A percentile compares a stretch with the other conserved stretches of the same genome.
phyloP scores from a whole-genome alignment of 2,888 invertebrate species.

The Plebejus melissa region DNA sequence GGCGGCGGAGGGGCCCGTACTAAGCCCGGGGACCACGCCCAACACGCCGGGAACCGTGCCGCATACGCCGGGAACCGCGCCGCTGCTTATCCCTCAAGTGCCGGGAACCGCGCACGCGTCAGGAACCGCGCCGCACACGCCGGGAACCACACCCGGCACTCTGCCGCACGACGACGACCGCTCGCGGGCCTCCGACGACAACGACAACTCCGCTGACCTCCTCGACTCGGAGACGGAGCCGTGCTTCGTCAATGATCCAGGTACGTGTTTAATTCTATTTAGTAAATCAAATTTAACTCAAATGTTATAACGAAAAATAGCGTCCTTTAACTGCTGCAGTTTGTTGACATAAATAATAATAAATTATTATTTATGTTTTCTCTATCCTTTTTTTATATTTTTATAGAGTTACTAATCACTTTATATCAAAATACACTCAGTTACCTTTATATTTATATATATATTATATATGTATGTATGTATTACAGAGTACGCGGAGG shows the following conservation, averaged over 20 bases:
- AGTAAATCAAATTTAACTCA: too few relatives aligned
- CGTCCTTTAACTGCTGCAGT: too few relatives aligned
- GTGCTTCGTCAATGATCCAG: conserved; percentile 89
- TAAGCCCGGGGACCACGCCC: conserved; percentile 39
- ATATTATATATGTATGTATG: conserved; percentile 5
- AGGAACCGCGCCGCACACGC: conserved; percentile 36
- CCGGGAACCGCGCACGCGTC: conserved; percentile 39
- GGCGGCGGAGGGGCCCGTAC: conserved; percentile 35
- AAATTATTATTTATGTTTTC: too few relatives aligned
- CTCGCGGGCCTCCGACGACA: conserved; percentile 70
- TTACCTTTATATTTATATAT: too few relatives aligned
- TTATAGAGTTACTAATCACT: too few relatives aligned
- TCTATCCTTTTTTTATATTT: too few relatives aligned
- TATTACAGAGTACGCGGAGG: conserved; percentile 60
- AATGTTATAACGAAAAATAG: too few relatives aligned
- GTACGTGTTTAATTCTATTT: conserved; percentile 39
- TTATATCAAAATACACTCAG: too few relatives aligned
- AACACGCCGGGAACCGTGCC: conserved; percentile 42
- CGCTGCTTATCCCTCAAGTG: conserved; percentile 41
- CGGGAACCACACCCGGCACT: conserved; percentile 29
- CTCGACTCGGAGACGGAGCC: conserved; percentile 91
- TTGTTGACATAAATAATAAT: too few relatives aligned
- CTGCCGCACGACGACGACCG: conserved; percentile 54
- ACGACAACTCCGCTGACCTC: conserved; percentile 87
- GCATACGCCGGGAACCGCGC: conserved; percentile 42